phyloP scores from a whole-genome alignment of 92 coral and sea anemone species.

The Diadumene lineata region DNA sequence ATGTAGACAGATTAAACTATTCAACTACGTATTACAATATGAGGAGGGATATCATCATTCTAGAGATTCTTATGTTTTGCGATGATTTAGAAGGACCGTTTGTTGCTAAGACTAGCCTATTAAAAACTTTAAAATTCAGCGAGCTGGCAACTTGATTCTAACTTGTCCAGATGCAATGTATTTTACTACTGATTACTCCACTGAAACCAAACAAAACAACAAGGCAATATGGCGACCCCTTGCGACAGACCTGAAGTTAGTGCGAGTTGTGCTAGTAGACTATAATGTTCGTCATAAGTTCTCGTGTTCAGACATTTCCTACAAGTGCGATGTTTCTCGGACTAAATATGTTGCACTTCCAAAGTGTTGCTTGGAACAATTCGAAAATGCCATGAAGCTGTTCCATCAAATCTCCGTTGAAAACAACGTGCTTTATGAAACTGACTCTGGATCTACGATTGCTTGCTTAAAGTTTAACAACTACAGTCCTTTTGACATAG shows the following conservation, averaged over 20 bases:
- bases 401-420: slow-evolving; percentile 18
- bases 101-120: slow-evolving; percentile 18
- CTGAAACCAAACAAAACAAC: slow-evolving; percentile 13
- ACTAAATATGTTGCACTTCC: slow-evolving; percentile 11
- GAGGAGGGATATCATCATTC: slow-evolving; percentile 44
- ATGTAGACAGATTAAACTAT: slow-evolving; percentile 30
- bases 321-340: not conserved
- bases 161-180: slow-evolving; percentile 52
- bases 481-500: slow-evolving; percentile 24
- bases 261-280: slow-evolving; percentile 21
- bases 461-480: slow-evolving; percentile 22
- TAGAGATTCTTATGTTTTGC: slow-evolving; percentile 37
- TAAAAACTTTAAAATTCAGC: slow-evolving; percentile 4
- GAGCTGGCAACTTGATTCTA: slow-evolving; percentile 29
- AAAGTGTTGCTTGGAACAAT: slow-evolving; percentile 26
- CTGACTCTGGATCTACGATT: slow-evolving; percentile 15
- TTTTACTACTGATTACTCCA: slow-evolving; percentile 41
- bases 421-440: slow-evolving; percentile 19
- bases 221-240: slow-evolving; percentile 33
- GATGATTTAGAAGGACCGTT: slow-evolving; percentile 32
- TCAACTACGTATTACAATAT: slow-evolving; percentile 37
- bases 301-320: slow-evolving; percentile 26
- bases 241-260: slow-evolving; percentile 28
- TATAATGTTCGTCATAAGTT: slow-evolving; percentile 2
- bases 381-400: slow-evolving; percentile 20